Percentiles rank a stretch among this genome's conserved stretches.
Evolutionary conservation across 2,797 vertebrate genomes (phyloP).

Genomic region (Falco cherrug): DNA sequence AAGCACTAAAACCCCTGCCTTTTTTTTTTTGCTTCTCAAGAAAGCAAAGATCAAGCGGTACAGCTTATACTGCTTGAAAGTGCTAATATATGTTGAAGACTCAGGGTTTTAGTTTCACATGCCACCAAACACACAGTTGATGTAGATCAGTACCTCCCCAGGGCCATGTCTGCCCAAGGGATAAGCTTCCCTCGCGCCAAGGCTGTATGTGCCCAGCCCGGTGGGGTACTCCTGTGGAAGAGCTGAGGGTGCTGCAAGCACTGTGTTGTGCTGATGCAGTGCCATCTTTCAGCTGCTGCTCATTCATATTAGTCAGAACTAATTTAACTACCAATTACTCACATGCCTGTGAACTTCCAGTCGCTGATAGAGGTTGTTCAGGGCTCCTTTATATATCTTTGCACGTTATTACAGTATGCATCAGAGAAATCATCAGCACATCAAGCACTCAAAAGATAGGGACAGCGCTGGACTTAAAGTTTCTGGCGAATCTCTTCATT

Average conservation of each 20-base stretch:
- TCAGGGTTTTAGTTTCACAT: background rate
- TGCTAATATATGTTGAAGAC: background rate
- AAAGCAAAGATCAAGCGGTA: background rate
- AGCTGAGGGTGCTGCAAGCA: background rate
- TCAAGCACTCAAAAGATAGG: background rate
- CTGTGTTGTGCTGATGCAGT: background rate
- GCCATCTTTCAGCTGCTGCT: conserved; percentile 25
- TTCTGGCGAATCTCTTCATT: background rate
- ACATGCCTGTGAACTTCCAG: background rate
- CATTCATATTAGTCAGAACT: background rate
- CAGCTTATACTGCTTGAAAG: background rate
- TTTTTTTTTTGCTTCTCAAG: background rate
- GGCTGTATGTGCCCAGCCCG: background rate
- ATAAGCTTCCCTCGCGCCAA: fast-evolving
- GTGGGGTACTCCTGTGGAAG: background rate
- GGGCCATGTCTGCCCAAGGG: background rate
- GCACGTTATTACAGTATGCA: background rate
- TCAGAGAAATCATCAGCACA: background rate
- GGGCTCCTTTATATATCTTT: background rate
- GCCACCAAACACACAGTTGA: background rate
- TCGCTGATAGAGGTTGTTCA: background rate
- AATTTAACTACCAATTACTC: background rate
- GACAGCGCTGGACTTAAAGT: background rate
- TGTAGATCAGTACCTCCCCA: background rate
- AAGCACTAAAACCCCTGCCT: background rate